Conservation (phyloP, 2,888 invertebrate species). For the Melanostoma mellinum region DNA sequence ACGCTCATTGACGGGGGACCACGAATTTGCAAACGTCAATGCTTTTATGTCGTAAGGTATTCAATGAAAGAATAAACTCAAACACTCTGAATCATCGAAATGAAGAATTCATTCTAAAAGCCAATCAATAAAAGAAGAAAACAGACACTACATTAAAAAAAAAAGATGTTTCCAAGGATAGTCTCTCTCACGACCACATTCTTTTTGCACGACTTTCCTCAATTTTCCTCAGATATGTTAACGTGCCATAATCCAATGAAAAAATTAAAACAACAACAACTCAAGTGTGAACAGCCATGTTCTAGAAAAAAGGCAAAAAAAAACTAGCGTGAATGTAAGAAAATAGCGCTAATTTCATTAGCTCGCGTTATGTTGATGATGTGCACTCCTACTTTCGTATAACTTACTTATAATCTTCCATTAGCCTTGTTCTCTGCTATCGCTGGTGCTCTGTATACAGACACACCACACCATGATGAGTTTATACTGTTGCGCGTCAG, state of each 20-base stretch:
- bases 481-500: neutral
- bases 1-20: slow-evolving; percentile 4
- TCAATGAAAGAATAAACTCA: too few species aligned
- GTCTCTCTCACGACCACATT: neutral
- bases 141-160: too few species aligned
- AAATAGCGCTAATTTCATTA: slow-evolving; percentile 54
- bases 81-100: too few species aligned
- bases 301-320: neutral
- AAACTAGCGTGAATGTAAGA: slow-evolving; percentile 24
- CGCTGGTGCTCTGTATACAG: neutral
- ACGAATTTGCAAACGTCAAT: slow-evolving; percentile 18
- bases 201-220: neutral
- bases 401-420: slow-evolving; percentile 33
- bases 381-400: slow-evolving; percentile 12
- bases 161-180: too few species aligned
- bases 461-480: too few species aligned
- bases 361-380: slow-evolving; percentile 24
- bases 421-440: slow-evolving; percentile 33
- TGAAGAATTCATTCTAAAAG: too few species aligned
- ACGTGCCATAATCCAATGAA: slow-evolving; percentile 44
- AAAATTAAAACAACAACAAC: neutral
- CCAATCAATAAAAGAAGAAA: too few species aligned
- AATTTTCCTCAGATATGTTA: slow-evolving; percentile 16
- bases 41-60: too few species aligned
- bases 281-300: slow-evolving; percentile 9